Base-by-base conservation (phyloP, 2,888 invertebrate genomes). In the Hyalella azteca region DNA sequence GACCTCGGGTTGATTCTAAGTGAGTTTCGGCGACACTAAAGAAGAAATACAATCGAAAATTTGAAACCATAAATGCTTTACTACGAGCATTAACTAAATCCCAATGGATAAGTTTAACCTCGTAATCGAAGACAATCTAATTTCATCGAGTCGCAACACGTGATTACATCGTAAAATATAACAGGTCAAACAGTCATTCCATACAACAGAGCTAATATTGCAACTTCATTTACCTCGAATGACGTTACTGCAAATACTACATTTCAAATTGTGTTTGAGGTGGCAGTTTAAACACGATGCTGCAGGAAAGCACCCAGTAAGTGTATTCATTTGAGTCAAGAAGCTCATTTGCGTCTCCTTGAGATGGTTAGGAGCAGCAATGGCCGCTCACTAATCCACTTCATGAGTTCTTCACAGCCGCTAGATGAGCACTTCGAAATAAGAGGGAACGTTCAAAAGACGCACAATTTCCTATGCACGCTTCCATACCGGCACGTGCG, bases 381-480 rank as follows among this genome's bases (percentile, higher is more conserved):
- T n/a, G 36, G 66, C 36, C 66, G 36, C 2, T 2, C n/a, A 5
- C 66, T 66, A 66, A 66, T 66, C 66, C 66, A 66, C 66, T 66
- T 36, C 66, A 36, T n/a, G 66, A n/a, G 13, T 19, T 32, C 66
- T 66, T 45, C 45, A 11, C 39, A 13, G 66, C 66, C 36, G n/a
- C n/a, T 36, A 32, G 7, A 66, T 66, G 66, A 66, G 66, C 22
- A n/a, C 36, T 36, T 66, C 66, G 36, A 66, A 29, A 2, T n/a
- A 11, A 36, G 13, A 15, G 19, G 19, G 19, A 3, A 66, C 36
- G 29, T 19, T 66, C 5, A n/a, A 66, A 66, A 19, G 66, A 66
- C 66, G 32, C 19, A 32, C 9, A 66, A 66, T 66, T 66, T 66
- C 54, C n/a, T n/a, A n/a, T n/a, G n/a, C n/a, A n/a, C n/a, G n/a